Evolutionary conservation across 2,113 vertebrate species (phyloP), one percentile per base, ranked within the genome.

Genomic region (Microcebus murinus): DNA sequence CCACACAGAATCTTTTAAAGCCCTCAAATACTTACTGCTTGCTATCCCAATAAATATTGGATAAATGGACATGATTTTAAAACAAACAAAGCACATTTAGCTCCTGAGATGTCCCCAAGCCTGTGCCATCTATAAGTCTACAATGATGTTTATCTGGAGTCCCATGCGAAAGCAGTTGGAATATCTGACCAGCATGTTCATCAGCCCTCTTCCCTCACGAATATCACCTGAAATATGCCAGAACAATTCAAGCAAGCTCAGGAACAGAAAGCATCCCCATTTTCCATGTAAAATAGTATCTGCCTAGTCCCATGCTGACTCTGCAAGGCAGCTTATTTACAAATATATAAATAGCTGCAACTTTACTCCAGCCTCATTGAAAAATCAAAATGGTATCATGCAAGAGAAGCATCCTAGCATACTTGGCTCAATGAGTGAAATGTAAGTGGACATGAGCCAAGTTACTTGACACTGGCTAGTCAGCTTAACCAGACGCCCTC

Each of bases 401-500:
- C 39, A 96, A 96, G 92, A 98, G 97, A 98, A 98, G 97, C 98
- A 95, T 94, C 96, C 93, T 73, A 93, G 96, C 96, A 97, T 94
- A 97, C 94, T 96, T 97, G 23, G 97, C 98, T 98, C 97, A 97
- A 85, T 92, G 98, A 98, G 96, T 96, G 96, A 98, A 98, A 98
- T 98, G 98, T 98, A 98, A 98, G 97, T 95, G 95, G 98, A 98
- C 90, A 98, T n/a, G 87, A 96, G 97, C 98, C 97, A 98, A 98
- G 97, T 94, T 95, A 98, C 98, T 98, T 97, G 98, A 98, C 98
- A 99, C 99, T 99, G 97, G 98, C 99, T 98, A 97, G 99, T 99
- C 97, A 99, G 98, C 98, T 99, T 99, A 98, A 98, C 98, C 97
- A 99, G 98, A 99, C 98, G 98, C 98, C 97, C 96, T 96, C 82